Conservation (phyloP, 2,888 invertebrate species). For the Synergus laeviventris region DNA sequence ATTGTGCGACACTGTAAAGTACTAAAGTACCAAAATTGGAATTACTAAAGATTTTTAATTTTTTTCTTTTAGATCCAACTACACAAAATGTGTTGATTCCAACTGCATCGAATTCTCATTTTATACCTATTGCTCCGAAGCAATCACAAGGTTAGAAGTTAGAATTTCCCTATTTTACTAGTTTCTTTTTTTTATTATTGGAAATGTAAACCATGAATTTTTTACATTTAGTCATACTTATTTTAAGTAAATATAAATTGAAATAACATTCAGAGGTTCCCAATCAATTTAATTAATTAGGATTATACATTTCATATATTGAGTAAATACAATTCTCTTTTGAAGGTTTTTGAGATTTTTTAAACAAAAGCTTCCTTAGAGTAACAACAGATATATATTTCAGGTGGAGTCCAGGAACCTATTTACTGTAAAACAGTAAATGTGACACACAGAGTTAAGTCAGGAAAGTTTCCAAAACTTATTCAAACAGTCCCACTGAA, state of each 20-base stretch:
- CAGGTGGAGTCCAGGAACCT: constrained; percentile 25
- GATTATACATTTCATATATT: too few species aligned
- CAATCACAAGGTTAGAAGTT: not conserved
- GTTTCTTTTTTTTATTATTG: not conserved
- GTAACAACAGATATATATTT: not conserved
- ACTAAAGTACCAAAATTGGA: not conserved
- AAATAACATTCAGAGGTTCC: not conserved
- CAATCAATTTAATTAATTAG: too few species aligned
- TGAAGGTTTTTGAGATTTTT: too few species aligned
- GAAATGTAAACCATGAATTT: not conserved
- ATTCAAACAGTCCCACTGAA: not conserved
- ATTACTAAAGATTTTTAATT: not conserved
- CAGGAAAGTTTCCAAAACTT: not conserved
- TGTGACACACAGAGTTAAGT: constrained; percentile 49
- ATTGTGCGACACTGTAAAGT: too few species aligned
- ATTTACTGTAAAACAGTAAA: constrained; percentile 58
- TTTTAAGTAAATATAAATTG: not conserved
- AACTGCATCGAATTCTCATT: not conserved
- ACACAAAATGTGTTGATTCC: not conserved
- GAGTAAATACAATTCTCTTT: too few species aligned
- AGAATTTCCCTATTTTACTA: not conserved
- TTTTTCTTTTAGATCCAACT: constrained; percentile 6
- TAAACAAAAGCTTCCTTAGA: not conserved
- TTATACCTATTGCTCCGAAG: constrained; percentile 67
- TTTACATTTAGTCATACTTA: not conserved